Evolutionary conservation across 2,113 vertebrate genomes (phyloP), one percentile per base, ranked within the genome.

Genomic region (Tinamus guttatus): DNA sequence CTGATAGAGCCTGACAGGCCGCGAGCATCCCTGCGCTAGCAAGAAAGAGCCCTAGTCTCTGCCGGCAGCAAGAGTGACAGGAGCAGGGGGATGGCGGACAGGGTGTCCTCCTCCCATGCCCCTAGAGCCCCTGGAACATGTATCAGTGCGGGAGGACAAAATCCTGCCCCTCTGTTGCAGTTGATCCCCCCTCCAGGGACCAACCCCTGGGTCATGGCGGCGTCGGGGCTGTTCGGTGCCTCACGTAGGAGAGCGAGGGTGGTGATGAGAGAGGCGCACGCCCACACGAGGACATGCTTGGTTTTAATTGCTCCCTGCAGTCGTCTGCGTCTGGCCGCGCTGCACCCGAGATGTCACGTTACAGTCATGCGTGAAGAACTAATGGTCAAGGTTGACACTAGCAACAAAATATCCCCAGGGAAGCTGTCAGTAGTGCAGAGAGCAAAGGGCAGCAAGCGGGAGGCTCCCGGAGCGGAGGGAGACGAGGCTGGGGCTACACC

Each of bases 271-370:
- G 86, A 81, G 3, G 68, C 77, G 88, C 60, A 87, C 1, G 3
- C 56, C 73, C 1, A 1, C 1, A 1, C 73, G 47, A 64, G 90
- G 94, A 84, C 77, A 83, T 81, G 28, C 7, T 81, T 1, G 11
- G 81, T 77, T 95, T 87, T 95, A 90, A 94, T 95, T 91, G 87
- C 77, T 94, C 93, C 81, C 84, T 17, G 60, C 77, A 93, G 91
- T 92, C 0, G 14, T 24, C 0, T 67, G 93, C 73, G 84, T 84
- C 93, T 95, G 91, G 84, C 77, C 10, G 89, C 93, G 30, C 68
- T 2, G 4, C 83, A 85, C 49, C 89, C 30, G 82, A 92, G 60
- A 78, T 78, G 81, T 92, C 93, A 91, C 30, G 32, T 54, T 94
- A 83, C 41, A 77, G 81, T 86, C 96, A 93, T 85, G 71, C 77